A percentile compares a stretch with the other conserved stretches of the same genome.
These are phyloP conservation scores for Salvelinus namaycush DNA, from an alignment of 2,113 vertebrate species.

Conservation along the genomic window DNA sequence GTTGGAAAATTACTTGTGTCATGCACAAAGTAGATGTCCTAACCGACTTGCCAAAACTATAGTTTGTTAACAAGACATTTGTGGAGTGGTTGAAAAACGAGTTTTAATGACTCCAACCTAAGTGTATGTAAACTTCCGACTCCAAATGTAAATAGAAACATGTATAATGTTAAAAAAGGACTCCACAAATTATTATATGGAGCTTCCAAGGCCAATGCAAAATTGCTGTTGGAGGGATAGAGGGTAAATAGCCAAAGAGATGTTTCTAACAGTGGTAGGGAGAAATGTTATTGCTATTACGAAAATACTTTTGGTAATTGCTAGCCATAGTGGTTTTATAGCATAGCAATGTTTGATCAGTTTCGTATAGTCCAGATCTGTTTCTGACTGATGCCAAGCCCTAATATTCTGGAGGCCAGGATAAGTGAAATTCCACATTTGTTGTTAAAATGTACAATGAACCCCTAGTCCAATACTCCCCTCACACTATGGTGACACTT, in stretches of 20 bases:
- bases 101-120: too few relatives aligned
- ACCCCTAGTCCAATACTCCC: neutral
- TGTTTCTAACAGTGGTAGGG: neutral
- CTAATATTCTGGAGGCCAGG: neutral
- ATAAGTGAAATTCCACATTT: neutral
- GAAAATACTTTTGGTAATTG: neutral
- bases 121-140: too few relatives aligned
- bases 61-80: too few relatives aligned
- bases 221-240: neutral
- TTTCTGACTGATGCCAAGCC: neutral
- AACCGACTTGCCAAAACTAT: too few relatives aligned
- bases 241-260: neutral
- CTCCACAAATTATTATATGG: slow-evolving; percentile 77
- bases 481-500: slow-evolving; percentile 3
- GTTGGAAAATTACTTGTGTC: too few relatives aligned
- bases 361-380: neutral
- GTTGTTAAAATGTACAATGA: slow-evolving; percentile 6
- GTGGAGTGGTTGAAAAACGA: too few relatives aligned
- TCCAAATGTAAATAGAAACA: neutral
- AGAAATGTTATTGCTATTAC: neutral
- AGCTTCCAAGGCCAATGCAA: slow-evolving; percentile 5
- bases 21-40: too few relatives aligned
- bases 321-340: neutral
- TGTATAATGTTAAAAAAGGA: slow-evolving; percentile 84
- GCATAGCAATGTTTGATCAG: neutral